Percentiles rank a stretch among this genome's conserved stretches.
Evolutionary conservation across 2,113 vertebrate species (phyloP).

Genomic region (Prinia subflava): DNA sequence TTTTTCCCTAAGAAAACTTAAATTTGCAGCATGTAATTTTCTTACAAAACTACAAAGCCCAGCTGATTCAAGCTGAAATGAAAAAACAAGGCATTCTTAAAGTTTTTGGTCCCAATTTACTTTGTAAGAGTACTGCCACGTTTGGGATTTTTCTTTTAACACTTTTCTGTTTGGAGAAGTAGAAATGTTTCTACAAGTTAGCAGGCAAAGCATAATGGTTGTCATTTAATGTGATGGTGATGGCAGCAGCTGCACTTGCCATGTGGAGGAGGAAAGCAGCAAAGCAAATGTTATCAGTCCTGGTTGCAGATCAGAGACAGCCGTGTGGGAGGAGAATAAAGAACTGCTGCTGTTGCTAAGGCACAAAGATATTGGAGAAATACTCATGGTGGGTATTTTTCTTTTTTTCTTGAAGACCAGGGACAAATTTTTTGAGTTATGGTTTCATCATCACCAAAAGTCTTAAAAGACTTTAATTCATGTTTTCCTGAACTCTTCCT

Average conservation of each 20-base stretch:
- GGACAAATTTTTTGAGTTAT: background rate
- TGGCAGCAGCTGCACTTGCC: slow-evolving; percentile 53
- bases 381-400: background rate
- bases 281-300: slow-evolving; percentile 53
- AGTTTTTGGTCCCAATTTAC: background rate
- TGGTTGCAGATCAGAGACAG: slow-evolving; percentile 24
- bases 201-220: slow-evolving; percentile 42
- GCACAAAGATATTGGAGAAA: slow-evolving; percentile 27
- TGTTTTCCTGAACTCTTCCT: background rate
- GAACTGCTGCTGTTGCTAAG: slow-evolving; percentile 61
- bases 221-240: slow-evolving; percentile 14
- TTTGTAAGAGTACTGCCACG: background rate
- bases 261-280: slow-evolving; percentile 52
- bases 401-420: background rate
- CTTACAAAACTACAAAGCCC: slow-evolving; percentile 1
- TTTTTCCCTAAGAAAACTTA: background rate
- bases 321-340: slow-evolving; percentile 45
- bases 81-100: background rate
- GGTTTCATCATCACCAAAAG: background rate
- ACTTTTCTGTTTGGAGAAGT: slow-evolving; percentile 15
- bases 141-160: slow-evolving; percentile 25
- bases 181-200: slow-evolving; percentile 42
- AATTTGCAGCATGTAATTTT: background rate
- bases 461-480: background rate
- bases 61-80: background rate